phyloP scores from a whole-genome alignment of 2,888 invertebrate species.

The Lacanobia wlatinum region DNA sequence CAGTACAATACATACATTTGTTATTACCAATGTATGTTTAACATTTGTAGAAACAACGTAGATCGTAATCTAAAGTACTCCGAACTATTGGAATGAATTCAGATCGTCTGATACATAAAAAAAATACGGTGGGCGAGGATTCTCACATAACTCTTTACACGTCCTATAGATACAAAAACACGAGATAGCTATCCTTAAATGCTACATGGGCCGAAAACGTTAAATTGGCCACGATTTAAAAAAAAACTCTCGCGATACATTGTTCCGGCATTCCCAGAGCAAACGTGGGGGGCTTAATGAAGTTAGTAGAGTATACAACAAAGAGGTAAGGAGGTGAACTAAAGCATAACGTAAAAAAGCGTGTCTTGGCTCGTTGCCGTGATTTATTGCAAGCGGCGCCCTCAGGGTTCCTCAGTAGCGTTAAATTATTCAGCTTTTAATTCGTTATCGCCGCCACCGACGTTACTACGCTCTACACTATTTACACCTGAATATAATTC shows the following conservation, averaged over 20 bases:
- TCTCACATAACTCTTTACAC: conserved; percentile 85
- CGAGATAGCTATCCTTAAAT: conserved; percentile 79
- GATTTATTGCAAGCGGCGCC: conserved; percentile 85
- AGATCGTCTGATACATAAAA: conserved; percentile 70
- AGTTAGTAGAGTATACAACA: conserved; percentile 82
- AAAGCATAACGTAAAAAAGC: conserved; percentile 87
- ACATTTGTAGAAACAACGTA: conserved; percentile 52
- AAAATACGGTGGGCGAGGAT: conserved; percentile 68
- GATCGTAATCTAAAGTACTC: conserved; percentile 58
- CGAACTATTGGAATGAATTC: conserved; percentile 58
- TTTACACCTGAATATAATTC: conserved; percentile 87
- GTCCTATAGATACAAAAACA: conserved; percentile 75
- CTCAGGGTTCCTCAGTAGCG: conserved; percentile 79
- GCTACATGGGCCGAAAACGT: conserved; percentile 78
- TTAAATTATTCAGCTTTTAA: conserved; percentile 90
- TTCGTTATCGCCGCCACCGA: conserved; percentile 87
- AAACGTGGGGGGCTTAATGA: conserved; percentile 78
- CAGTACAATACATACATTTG: conserved; percentile 45
- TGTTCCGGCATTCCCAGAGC: conserved; percentile 83
- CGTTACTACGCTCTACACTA: conserved; percentile 85
- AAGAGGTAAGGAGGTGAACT: conserved; percentile 84
- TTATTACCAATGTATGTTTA: conserved; percentile 49
- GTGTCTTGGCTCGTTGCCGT: conserved; percentile 84
- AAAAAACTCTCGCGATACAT: conserved; percentile 79
- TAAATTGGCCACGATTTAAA: conserved; percentile 83